These are phyloP conservation scores for Thrips palmi DNA, from an alignment of 1,140 invertebrate species.

Conservation along the genomic window DNA sequence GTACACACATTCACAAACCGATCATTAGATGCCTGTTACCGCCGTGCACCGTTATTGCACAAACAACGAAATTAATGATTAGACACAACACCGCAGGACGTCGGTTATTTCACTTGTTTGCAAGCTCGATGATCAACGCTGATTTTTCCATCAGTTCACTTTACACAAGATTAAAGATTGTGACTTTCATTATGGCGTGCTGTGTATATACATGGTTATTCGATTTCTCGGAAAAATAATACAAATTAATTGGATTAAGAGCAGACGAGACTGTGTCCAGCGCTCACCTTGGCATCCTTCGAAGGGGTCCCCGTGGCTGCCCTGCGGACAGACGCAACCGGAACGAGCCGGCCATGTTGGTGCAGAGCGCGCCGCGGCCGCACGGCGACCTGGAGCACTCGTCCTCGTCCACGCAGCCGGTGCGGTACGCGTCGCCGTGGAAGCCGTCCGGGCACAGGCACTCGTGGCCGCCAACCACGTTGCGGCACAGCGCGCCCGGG, in stretches of 20 bases:
- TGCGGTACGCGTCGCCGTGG: conserved; percentile 41
- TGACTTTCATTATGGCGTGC: no score
- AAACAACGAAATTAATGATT: no score
- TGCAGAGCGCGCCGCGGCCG: conserved; percentile 49
- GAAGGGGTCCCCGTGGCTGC: conserved; percentile 54
- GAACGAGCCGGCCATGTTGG: conserved; percentile 51
- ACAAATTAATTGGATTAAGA: no score
- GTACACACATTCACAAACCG: no score
- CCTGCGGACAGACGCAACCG: conserved; percentile 55
- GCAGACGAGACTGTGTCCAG: no score
- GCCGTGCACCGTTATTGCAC: no score
- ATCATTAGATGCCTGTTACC: no score
- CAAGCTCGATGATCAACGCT: not conserved
- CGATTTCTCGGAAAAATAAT: no score
- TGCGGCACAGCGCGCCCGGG: conserved; percentile 55
- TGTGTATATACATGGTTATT: no score
- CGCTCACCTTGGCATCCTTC: conserved; percentile 48
- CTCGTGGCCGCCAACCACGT: conserved; percentile 53
- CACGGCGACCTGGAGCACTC: conserved; percentile 50
- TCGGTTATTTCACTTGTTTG: no score
- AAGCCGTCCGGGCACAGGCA: conserved; percentile 70
- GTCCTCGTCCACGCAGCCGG: conserved; percentile 47
- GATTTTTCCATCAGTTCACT: not conserved
- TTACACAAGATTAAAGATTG: no score
- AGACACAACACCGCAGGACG: no score